Base-by-base conservation (phyloP, 2,888 invertebrate species). In the Calliphora vomitoria region DNA sequence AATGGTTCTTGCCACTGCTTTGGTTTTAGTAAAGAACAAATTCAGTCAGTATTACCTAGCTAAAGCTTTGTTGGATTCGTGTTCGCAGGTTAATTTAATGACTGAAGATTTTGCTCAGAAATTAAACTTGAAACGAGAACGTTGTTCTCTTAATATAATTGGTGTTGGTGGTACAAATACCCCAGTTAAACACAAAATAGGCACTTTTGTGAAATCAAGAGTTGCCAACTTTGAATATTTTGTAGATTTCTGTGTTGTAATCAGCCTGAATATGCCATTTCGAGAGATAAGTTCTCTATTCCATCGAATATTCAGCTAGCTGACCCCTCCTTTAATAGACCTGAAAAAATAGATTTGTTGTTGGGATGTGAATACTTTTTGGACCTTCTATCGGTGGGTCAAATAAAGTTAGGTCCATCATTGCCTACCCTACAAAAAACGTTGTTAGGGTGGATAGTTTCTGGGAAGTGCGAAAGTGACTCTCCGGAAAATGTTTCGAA, bases 371-470 rank as follows among this genome's bases (percentile, higher is more conserved):
- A 85, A 35, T 58, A 62, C 6, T 81, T 85, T 60, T 76, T 81
- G 3, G 69, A 85, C 2, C 47, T 85, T 4, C 25, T 81, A 13
- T 74, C 62, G 4, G 55, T 81, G 4, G 85, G 80, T 8, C 68
- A 85, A 41, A 80, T 85, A 18, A 60, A 76, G 58, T 41, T 55
- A 13, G 58, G 76, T 58, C 60, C 75, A 11, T 41, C 13, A 6
- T n/a, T 25, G 25, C 25, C 25, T 25, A 25, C 25, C 2, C 13
- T 74, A 25, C 72, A 79, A n/a, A 83, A 84, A 66, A 86, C 82
- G 5, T 1, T 82, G 11, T 20, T 85, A 10, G 82, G 79, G 10
- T 87, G 85, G 87, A 74, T 87, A 31, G 55, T 85, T 10, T 84
- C 85, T 35, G 72, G 83, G 44, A 78, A 75, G 13, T 25, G 13